A percentile compares a stretch with the other conserved stretches of the same genome.
These are phyloP conservation scores for Epinotia nisella DNA, from an alignment of 2,888 invertebrate species.

Conservation along the genomic window DNA sequence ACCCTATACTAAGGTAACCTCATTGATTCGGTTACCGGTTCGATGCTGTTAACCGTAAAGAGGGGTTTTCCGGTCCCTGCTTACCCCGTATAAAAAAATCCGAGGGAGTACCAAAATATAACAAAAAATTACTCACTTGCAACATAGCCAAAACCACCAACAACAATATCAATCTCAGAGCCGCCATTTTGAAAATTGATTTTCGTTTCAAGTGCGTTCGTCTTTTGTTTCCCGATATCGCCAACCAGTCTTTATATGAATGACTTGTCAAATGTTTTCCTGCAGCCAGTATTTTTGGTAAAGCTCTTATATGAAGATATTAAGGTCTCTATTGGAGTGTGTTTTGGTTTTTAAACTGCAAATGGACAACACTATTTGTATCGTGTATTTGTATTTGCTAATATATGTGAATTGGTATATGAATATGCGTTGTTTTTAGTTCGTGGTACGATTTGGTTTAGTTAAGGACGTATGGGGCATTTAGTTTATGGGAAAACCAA, in stretches of 20 bases:
- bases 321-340: neutral
- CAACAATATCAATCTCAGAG: slow-evolving; percentile 37
- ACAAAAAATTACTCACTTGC: slow-evolving; percentile 50
- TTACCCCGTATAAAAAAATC: neutral
- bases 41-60: too few species aligned
- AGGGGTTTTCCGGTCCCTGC: too few species aligned
- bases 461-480: neutral
- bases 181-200: slow-evolving; percentile 38
- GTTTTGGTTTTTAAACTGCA: neutral
- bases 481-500: slow-evolving; percentile 15
- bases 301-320: neutral
- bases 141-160: slow-evolving; percentile 43
- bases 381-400: slow-evolving; percentile 30
- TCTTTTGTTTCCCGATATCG: slow-evolving; percentile 10
- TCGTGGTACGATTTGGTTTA: slow-evolving; percentile 13
- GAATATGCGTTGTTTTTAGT: slow-evolving; percentile 30
- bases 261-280: neutral
- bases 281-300: neutral
- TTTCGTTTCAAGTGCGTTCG: neutral
- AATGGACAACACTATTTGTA: neutral
- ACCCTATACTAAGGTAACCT: too few species aligned
- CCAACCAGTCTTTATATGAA: slow-evolving; percentile 19
- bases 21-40: too few species aligned
- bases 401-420: slow-evolving; percentile 30
- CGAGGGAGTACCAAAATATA: neutral